A percentile compares a stretch with the other conserved stretches of the same genome.
Conservation (phyloP, 2,113 vertebrate species). For the Cariama cristata region DNA sequence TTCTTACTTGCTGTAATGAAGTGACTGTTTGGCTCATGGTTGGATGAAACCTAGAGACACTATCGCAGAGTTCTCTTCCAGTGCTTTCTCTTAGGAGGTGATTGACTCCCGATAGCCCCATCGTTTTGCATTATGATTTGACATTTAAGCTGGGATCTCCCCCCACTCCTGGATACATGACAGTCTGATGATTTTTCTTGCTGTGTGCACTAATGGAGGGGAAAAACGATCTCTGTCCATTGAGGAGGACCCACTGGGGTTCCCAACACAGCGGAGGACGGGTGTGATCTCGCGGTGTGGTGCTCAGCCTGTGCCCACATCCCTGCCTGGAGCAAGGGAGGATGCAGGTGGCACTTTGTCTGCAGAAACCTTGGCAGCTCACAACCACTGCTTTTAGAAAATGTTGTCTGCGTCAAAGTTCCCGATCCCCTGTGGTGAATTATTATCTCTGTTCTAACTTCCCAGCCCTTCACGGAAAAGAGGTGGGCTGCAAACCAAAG, state of each 20-base stretch:
- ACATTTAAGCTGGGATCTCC: too few species aligned
- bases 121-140: background rate
- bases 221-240: background rate
- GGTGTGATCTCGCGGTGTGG: fast-evolving
- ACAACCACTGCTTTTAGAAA: background rate
- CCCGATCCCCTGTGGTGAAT: fast-evolving
- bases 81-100: background rate
- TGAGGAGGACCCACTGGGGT: fast-evolving
- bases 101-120: background rate
- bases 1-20: background rate
- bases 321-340: background rate
- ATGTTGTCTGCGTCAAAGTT: background rate
- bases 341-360: background rate
- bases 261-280: fast-evolving
- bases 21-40: background rate
- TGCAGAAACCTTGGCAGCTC: background rate
- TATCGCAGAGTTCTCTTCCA: background rate
- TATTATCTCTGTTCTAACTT: background rate
- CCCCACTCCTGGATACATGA: fast-evolving
- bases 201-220: background rate
- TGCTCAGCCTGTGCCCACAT: background rate
- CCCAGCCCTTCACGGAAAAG: background rate
- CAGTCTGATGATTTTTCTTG: background rate
- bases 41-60: background rate
- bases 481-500: background rate